Evolutionary conservation across 2,797 vertebrate genomes (phyloP).

Genomic region (Xiphophorus birchmanni): DNA sequence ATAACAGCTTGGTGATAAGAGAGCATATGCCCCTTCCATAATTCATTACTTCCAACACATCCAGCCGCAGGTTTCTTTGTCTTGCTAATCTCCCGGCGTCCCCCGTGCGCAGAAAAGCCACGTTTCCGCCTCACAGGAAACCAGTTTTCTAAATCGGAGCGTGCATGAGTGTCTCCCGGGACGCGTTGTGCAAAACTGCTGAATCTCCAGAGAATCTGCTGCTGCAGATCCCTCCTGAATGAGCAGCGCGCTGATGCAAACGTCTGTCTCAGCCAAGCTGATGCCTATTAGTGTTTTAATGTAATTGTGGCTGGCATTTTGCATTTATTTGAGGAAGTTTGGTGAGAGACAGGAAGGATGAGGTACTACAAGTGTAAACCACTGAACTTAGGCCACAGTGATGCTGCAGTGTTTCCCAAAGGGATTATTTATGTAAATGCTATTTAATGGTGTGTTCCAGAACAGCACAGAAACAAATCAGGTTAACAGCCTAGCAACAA

Average conservation of each 20-base stretch:
- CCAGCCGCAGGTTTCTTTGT: slow-evolving; percentile 69
- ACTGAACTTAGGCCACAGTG: accelerated
- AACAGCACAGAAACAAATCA: neutral
- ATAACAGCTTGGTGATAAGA: slow-evolving; percentile 29
- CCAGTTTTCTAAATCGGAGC: slow-evolving; percentile 40
- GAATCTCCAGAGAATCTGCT: slow-evolving; percentile 48
- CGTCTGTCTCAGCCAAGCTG: slow-evolving; percentile 9
- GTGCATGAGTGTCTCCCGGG: slow-evolving; percentile 43
- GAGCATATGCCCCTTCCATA: slow-evolving; percentile 45
- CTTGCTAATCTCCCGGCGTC: slow-evolving; percentile 61
- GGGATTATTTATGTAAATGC: neutral
- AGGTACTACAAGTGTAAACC: neutral
- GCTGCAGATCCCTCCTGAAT: slow-evolving; percentile 33
- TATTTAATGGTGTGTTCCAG: neutral
- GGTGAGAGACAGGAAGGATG: neutral
- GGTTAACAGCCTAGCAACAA: neutral
- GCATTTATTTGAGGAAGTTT: neutral
- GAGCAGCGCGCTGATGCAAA: slow-evolving; percentile 35
- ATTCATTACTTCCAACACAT: slow-evolving; percentile 52
- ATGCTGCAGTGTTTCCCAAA: neutral
- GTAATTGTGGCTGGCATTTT: neutral
- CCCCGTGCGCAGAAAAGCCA: slow-evolving; percentile 17
- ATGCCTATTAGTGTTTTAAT: neutral
- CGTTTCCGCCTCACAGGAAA: slow-evolving; percentile 54
- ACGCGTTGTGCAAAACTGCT: slow-evolving; percentile 27